These are phyloP conservation scores for Psilopsiagon aymara DNA, from an alignment of 2,113 vertebrate species.

Conservation along the genomic window DNA sequence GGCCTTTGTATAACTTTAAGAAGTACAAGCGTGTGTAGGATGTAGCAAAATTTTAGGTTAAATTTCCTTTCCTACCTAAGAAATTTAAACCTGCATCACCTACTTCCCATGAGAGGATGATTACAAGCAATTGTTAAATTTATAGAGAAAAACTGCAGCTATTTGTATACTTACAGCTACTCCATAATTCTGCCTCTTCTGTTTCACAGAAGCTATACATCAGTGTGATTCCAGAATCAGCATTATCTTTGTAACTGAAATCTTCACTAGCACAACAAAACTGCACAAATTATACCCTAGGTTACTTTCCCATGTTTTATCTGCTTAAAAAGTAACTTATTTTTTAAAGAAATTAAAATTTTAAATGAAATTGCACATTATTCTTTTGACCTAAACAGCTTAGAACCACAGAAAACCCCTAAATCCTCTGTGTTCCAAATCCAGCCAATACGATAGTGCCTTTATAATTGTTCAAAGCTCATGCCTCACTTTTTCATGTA, in stretches of 20 bases:
- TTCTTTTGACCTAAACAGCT: background rate
- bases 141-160: background rate
- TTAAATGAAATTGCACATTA: background rate
- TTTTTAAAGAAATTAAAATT: background rate
- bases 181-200: background rate
- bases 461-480: background rate
- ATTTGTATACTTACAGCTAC: background rate
- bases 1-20: background rate
- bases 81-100: background rate
- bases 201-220: background rate
- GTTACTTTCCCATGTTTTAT: background rate
- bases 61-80: background rate
- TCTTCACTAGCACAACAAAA: background rate
- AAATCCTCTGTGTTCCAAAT: background rate
- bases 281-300: background rate
- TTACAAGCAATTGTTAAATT: background rate
- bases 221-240: background rate
- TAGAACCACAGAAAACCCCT: background rate
- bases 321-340: background rate
- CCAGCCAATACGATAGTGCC: background rate
- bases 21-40: background rate
- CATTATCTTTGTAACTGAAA: background rate
- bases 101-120: background rate
- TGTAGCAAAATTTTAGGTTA: background rate
- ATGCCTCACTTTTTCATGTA: background rate